phyloP scores from a whole-genome alignment of 2,888 invertebrate genomes.

The Lithophane leautieri region DNA sequence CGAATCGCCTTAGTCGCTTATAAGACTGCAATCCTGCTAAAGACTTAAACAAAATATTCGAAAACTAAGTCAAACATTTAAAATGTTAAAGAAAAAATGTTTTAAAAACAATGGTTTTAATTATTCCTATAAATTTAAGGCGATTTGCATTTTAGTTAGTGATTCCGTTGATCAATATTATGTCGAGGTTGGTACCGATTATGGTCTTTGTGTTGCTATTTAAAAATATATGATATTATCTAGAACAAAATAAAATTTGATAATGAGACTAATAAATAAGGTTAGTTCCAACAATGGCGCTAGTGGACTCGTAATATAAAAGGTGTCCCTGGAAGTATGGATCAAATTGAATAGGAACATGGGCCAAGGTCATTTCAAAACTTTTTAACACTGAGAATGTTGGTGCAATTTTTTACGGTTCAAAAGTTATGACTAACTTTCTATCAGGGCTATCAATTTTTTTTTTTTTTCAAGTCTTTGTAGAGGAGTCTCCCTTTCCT shows the following conservation, averaged over 20 bases:
- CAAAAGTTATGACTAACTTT: no score
- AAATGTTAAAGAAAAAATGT: slow-evolving; percentile 55
- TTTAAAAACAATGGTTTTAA: slow-evolving; percentile 56
- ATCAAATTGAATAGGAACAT: no score
- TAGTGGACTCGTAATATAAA: slow-evolving; percentile 41
- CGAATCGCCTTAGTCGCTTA: slow-evolving; percentile 70
- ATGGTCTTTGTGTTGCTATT: slow-evolving; percentile 45
- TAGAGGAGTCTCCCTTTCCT: no score
- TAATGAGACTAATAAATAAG: slow-evolving; percentile 49
- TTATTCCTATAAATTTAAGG: slow-evolving; percentile 43
- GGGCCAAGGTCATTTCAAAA: no score
- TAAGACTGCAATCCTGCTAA: slow-evolving; percentile 67
- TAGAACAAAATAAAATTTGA: slow-evolving; percentile 61
- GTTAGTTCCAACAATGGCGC: slow-evolving; percentile 50
- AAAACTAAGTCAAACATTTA: slow-evolving; percentile 59
- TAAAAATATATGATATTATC: slow-evolving; percentile 58
- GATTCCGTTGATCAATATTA: slow-evolving; percentile 38
- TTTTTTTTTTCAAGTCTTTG: no score
- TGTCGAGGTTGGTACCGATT: slow-evolving; percentile 38
- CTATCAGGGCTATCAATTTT: no score
- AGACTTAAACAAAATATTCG: slow-evolving; percentile 46
- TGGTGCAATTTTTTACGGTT: no score
- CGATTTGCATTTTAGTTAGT: slow-evolving; percentile 59
- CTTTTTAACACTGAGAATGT: no score
- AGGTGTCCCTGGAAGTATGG: no score